Base-by-base conservation (phyloP, 1,140 invertebrate species). In the Achatina immaculata region DNA sequence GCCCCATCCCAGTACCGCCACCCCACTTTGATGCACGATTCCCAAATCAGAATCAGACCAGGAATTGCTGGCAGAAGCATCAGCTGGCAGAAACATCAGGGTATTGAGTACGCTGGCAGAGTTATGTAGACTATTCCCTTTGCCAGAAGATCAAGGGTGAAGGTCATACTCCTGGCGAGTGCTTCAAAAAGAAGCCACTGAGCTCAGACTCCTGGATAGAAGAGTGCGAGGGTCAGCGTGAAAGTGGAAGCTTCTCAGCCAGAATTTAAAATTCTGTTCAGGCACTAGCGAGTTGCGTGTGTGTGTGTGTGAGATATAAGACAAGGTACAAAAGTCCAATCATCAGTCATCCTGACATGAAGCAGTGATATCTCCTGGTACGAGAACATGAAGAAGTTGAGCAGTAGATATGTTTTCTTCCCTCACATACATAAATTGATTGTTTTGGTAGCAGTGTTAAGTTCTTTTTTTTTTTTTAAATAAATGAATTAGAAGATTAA, bases 41-140 rank as follows among this genome's bases (percentile, higher is more conserved):
- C 91, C 98, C 98, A 81, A 99, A 99, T 91, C 94, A 94, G 89
- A 99, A 99, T 92, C 97, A 99, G 91, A 98, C 96, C 62, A 96
- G 93, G 90, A 96, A 98, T 88, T 99, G 97, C 93, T 98, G 95
- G 92, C 94, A 95, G 87, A n/a, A n/a, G n/a, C n/a, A n/a, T n/a
- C n/a, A n/a, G n/a, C n/a, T n/a, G n/a, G n/a, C n/a, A n/a, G n/a
- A n/a, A n/a, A n/a, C n/a, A n/a, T n/a, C n/a, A n/a, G n/a, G n/a
- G n/a, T n/a, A n/a, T n/a, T n/a, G n/a, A n/a, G n/a, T n/a, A n/a
- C n/a, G n/a, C n/a, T n/a, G n/a, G n/a, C n/a, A n/a, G n/a, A 97
- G 95, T 90, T 98, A 95, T 91, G 86, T 98, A 83, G 98, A 99
- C 92, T 99, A 94, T 91, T 94, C 98, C 89, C 94, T 98, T 24